These are phyloP conservation scores for Heterohyrax brucei DNA, from an alignment of 2,797 vertebrate genomes.

Conservation along the genomic window DNA sequence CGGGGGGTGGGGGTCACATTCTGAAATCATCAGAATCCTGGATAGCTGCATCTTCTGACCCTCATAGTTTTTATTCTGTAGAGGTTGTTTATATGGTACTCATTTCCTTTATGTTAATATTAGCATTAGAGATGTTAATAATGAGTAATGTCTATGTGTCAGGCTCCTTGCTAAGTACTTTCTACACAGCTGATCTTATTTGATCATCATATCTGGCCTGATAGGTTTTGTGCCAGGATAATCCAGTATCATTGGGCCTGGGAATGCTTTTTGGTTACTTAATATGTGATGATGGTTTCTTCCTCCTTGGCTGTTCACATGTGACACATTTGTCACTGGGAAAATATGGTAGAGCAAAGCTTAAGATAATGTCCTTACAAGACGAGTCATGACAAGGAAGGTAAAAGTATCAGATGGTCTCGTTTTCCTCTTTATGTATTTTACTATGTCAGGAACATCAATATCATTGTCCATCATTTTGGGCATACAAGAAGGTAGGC, in stretches of 20 bases:
- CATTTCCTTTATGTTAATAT: constrained; percentile 1
- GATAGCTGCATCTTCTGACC: background rate
- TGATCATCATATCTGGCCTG: background rate
- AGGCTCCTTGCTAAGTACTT: background rate
- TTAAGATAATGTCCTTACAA: background rate
- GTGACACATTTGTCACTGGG: background rate
- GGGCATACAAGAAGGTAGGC: background rate
- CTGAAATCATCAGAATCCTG: background rate
- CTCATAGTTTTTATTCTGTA: constrained; percentile 13
- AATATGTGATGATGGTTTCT: background rate
- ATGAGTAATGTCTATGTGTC: background rate
- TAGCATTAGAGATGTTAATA: background rate
- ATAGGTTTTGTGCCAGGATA: background rate
- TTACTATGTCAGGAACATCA: background rate
- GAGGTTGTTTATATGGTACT: background rate
- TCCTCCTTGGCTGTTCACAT: background rate
- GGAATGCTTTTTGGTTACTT: background rate
- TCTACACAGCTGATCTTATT: constrained; percentile 14
- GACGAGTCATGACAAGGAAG: background rate
- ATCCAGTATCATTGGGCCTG: background rate
- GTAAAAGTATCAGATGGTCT: background rate
- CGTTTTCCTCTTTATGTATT: background rate
- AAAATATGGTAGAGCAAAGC: background rate
- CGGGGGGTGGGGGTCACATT: background rate
- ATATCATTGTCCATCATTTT: background rate